Evolutionary conservation across 2,888 invertebrate genomes (phyloP).

Genomic region (Amphipoea oculea): DNA sequence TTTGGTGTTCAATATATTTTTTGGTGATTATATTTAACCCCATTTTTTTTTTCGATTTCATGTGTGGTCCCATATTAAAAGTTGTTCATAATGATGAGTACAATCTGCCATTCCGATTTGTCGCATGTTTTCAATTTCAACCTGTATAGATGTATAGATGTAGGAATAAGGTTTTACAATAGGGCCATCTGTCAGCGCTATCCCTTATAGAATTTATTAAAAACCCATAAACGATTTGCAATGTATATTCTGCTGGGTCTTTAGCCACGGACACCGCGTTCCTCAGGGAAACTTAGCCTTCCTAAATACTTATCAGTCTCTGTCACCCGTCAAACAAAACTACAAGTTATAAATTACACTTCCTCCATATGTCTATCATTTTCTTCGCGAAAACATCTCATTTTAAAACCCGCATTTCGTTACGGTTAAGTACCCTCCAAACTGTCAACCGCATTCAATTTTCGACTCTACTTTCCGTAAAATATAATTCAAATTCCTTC

Average conservation of each 20-base stretch:
- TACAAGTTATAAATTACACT: slow-evolving; percentile 60
- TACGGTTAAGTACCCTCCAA: slow-evolving; percentile 62
- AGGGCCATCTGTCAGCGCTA: background rate
- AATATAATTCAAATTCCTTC: slow-evolving; percentile 36
- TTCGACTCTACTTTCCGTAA: fast-evolving
- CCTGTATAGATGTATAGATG: no score
- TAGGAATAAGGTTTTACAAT: background rate
- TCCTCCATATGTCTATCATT: slow-evolving; percentile 65
- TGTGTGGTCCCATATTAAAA: no score
- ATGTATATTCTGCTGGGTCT: background rate
- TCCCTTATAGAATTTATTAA: background rate
- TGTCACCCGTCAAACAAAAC: slow-evolving; percentile 42
- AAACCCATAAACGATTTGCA: background rate
- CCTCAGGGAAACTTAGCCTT: background rate
- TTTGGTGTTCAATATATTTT: no score
- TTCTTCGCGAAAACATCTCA: slow-evolving; percentile 76
- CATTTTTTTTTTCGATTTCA: no score
- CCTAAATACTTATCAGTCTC: slow-evolving; percentile 10
- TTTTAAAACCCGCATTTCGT: slow-evolving; percentile 71
- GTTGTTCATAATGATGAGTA: no score
- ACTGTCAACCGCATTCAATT: background rate
- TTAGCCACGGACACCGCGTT: background rate
- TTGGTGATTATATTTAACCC: no score
- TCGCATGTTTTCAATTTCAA: no score
- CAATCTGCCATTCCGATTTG: no score